Percentiles rank a stretch among this genome's conserved stretches.
phyloP scores from a whole-genome alignment of 2,797 vertebrate species.

The Momotus momota region DNA sequence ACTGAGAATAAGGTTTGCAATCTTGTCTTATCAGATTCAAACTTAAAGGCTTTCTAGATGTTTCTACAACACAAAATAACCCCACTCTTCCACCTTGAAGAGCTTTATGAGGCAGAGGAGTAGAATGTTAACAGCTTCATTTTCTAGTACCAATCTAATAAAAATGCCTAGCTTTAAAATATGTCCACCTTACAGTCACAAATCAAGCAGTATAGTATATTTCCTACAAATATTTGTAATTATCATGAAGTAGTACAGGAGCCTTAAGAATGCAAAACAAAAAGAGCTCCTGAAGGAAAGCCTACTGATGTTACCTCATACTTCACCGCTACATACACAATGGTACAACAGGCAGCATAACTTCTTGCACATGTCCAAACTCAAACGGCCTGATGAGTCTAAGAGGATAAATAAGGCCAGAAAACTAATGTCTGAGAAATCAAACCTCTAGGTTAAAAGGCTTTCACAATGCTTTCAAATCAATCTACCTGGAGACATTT shows the following conservation, averaged over 20 bases:
- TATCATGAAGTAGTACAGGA: constrained; percentile 64
- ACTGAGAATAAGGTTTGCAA: background rate
- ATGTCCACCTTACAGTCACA: constrained; percentile 11
- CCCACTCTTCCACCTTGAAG: background rate
- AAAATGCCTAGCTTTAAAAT: constrained; percentile 56
- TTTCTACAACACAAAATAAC: background rate
- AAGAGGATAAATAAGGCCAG: background rate
- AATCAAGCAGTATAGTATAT: constrained; percentile 45
- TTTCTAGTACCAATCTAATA: constrained; percentile 62
- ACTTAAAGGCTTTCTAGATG: background rate
- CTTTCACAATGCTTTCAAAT: constrained; percentile 4
- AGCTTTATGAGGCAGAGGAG: constrained; percentile 35
- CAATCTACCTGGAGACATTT: background rate
- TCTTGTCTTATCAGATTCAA: background rate
- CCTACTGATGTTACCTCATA: constrained; percentile 1
- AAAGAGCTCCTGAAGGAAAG: constrained; percentile 6
- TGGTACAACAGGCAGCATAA: background rate
- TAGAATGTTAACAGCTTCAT: constrained; percentile 37
- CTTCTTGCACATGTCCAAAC: background rate
- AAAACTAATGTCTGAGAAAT: background rate
- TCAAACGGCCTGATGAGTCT: background rate
- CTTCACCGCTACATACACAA: background rate
- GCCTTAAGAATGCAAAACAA: constrained; percentile 59
- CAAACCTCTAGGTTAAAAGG: background rate
- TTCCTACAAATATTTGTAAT: constrained; percentile 69